These are phyloP conservation scores for Pseudonaja textilis DNA, from an alignment of 2,113 vertebrate genomes.

Conservation along the genomic window DNA sequence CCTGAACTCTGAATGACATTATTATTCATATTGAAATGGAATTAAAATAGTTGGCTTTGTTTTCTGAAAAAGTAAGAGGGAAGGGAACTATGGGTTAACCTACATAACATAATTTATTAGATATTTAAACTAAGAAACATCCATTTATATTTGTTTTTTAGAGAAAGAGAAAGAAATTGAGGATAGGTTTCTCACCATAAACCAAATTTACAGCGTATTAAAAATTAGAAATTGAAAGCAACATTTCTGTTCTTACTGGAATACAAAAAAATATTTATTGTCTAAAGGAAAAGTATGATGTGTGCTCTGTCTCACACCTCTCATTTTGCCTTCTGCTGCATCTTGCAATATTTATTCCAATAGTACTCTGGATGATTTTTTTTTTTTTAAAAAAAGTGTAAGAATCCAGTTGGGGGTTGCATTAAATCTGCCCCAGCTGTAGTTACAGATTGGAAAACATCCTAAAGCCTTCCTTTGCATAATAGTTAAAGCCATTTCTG, in stretches of 20 bases:
- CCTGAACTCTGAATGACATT: not conserved
- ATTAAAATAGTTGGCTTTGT: not conserved
- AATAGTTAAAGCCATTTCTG: conserved; percentile 34
- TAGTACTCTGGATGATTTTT: conserved; percentile 35
- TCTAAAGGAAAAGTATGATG: conserved; percentile 38
- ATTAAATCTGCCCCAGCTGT: conserved; percentile 24
- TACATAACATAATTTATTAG: not conserved
- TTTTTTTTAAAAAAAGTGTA: conserved; percentile 19
- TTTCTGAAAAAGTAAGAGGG: not conserved
- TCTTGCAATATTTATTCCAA: conserved; percentile 38
- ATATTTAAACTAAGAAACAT: not conserved
- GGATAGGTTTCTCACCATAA: not conserved
- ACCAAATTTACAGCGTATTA: not conserved
- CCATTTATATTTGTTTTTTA: not conserved
- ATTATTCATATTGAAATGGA: not conserved
- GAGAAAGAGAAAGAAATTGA: not conserved
- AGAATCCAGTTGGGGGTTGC: conserved; percentile 7
- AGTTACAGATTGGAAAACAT: conserved; percentile 40
- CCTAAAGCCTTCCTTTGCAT: conserved; percentile 21
- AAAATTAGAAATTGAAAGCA: not conserved
- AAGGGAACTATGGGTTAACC: not conserved
- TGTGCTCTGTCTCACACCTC: conserved; percentile 34
- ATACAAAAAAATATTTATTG: conserved; percentile 11
- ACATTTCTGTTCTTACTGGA: not conserved
- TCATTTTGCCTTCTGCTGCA: conserved; percentile 34